These are phyloP conservation scores for Oconnorella tubifera DNA, from an alignment of 2,888 invertebrate species.

Conservation along the genomic window DNA sequence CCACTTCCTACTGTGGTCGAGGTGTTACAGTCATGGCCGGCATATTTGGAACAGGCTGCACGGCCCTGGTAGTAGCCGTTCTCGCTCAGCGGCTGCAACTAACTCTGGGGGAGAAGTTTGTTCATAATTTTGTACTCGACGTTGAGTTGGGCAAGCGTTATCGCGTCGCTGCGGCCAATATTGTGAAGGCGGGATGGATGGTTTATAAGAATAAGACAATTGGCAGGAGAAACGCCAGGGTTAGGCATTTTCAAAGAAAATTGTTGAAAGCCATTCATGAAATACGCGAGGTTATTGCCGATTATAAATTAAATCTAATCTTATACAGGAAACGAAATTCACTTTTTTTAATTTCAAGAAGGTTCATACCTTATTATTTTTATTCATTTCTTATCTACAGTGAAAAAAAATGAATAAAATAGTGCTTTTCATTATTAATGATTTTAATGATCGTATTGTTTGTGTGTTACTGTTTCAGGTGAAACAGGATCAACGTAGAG, in stretches of 20 bases:
- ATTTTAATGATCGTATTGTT: too few species aligned
- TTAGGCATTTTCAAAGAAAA: slow-evolving; percentile 44
- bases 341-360: too few species aligned
- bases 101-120: slow-evolving; percentile 98
- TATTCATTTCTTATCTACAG: too few species aligned
- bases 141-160: slow-evolving; percentile 93
- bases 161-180: slow-evolving; percentile 46
- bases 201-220: slow-evolving; percentile 42
- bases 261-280: slow-evolving; percentile 51
- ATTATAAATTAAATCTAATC: background rate
- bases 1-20: slow-evolving; percentile 2
- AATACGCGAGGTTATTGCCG: slow-evolving; percentile 44
- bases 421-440: too few species aligned
- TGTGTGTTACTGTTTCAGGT: background rate
- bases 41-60: slow-evolving; percentile 70
- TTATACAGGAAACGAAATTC: too few species aligned
- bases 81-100: slow-evolving; percentile 98
- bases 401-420: too few species aligned
- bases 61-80: slow-evolving; percentile 97
- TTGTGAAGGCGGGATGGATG: slow-evolving; percentile 51
- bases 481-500: slow-evolving; percentile 46
- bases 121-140: slow-evolving; percentile 99
- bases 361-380: too few species aligned
- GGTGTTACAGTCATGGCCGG: background rate
- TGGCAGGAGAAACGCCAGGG: slow-evolving; percentile 12